Conservation (phyloP, 2,797 vertebrate genomes). For the Adelosebastes latens region DNA sequence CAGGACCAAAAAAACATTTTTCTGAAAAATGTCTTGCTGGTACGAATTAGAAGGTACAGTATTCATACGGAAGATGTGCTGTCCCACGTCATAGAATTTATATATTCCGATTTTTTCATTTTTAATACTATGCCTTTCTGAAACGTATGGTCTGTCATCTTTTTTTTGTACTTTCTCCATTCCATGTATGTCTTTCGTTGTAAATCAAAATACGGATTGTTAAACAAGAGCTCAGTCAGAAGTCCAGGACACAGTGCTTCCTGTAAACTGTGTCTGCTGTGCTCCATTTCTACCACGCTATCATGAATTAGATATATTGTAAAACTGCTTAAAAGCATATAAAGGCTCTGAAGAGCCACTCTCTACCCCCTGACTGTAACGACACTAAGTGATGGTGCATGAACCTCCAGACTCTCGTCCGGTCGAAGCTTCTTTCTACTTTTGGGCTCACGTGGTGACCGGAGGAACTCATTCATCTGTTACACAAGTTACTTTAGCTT, state of each 20-base stretch:
- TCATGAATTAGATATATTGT: constrained; percentile 34
- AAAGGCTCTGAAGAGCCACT: constrained; percentile 17
- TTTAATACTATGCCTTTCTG: constrained; percentile 73
- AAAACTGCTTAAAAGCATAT: constrained; percentile 36
- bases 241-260: constrained; percentile 26
- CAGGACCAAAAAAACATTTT: constrained; percentile 76
- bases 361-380: constrained; percentile 15
- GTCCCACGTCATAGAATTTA: constrained; percentile 69
- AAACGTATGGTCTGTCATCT: constrained; percentile 47
- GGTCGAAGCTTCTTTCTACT: constrained; percentile 21
- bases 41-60: constrained; percentile 67
- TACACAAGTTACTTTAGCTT: constrained; percentile 61
- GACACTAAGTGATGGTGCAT: constrained; percentile 38
- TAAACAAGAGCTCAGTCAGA: constrained; percentile 23
- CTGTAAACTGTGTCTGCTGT: constrained; percentile 35
- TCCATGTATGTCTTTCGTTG: constrained; percentile 65
- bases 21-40: constrained; percentile 63
- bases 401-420: constrained; percentile 30
- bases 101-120: constrained; percentile 56
- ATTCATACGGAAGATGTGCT: constrained; percentile 57
- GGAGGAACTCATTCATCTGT: constrained; percentile 59
- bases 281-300: constrained; percentile 19
- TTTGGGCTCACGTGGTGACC: constrained; percentile 38
- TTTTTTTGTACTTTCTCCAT: constrained; percentile 66
- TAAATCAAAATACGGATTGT: constrained; percentile 53